Evolutionary conservation across 2,113 vertebrate genomes (phyloP), one percentile per base, ranked within the genome.

Genomic region (Muscicapa adusta): DNA sequence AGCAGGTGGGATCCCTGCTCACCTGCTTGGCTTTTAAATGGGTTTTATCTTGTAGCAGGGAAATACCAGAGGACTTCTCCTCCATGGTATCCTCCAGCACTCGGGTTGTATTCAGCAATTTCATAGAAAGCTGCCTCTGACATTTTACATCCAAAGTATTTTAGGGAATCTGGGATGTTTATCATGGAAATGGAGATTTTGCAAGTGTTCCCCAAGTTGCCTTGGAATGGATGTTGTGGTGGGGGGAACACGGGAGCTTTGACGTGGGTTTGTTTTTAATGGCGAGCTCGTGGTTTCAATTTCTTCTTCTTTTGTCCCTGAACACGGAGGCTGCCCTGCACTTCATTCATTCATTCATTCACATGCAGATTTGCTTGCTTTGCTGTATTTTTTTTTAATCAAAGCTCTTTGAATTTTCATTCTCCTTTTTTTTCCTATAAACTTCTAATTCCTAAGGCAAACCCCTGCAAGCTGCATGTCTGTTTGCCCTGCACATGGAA

Each of bases 401-500:
- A 66, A 83, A 93, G 26, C 45, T 43, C 47, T 93, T 84, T 60
- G 43, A 91, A 73, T 78, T 50, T 28, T 13, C 9, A 20, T 58
- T 72, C 11, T 22, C n/a, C 19, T 45, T 84, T 58, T 58, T 58
- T 48, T 33, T 0, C 10, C 68, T 91, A 33, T 74, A 78, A 96
- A 94, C 89, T 96, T 94, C 89, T 89, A 34, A 83, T 78, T 89
- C 62, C 70, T 60, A 89, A 72, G 71, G 54, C 68, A 81, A 70
- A 65, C n/a, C 50, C 83, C 42, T 3, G 42, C 11, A 63, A 83
- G 74, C 94, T 29, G 77, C 86, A 4, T 25, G 43, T 54, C 45
- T 67, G 93, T 22, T 16, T 75, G 57, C 94, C 36, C 76, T 92
- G 47, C 92, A 36, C 92, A 94, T 48, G 93, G 81, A 97, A 97